Evolutionary conservation across 92 coral and sea anemone genomes (phyloP).

Genomic region (Epizoanthus scotinus): DNA sequence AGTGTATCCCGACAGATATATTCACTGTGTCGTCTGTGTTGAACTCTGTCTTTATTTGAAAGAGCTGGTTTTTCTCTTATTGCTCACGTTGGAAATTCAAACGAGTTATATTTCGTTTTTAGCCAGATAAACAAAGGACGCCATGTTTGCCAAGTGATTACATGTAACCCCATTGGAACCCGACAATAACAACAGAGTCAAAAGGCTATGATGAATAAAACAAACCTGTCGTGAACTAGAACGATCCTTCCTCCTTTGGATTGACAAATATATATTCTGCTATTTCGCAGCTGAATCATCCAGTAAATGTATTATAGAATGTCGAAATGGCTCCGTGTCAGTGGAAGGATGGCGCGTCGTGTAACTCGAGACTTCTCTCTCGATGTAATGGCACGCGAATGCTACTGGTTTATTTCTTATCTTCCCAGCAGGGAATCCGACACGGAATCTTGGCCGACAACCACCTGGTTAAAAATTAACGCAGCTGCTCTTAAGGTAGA

Average conservation of each 20-base stretch:
- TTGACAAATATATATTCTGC: neutral
- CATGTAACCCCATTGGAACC: neutral
- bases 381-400: constrained; percentile 26
- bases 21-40: neutral
- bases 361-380: constrained; percentile 15
- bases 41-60: neutral
- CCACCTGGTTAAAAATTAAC: constrained; percentile 32
- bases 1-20: too few species aligned
- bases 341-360: neutral
- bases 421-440: constrained; percentile 23
- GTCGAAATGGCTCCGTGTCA: neutral
- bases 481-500: neutral
- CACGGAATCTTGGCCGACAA: constrained; percentile 2
- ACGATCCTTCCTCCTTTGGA: neutral
- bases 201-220: constrained; percentile 7
- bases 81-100: neutral
- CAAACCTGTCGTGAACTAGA: constrained; percentile 23
- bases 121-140: constrained; percentile 24
- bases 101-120: neutral
- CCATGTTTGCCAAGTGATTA: constrained; percentile 17
- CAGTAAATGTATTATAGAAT: neutral
- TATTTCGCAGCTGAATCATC: neutral
- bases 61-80: neutral
- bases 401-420: neutral
- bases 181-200: neutral